Evolutionary conservation across 2,113 vertebrate species (phyloP), one percentile per base, ranked within the genome.

Genomic region (Erpornis zantholeuca): DNA sequence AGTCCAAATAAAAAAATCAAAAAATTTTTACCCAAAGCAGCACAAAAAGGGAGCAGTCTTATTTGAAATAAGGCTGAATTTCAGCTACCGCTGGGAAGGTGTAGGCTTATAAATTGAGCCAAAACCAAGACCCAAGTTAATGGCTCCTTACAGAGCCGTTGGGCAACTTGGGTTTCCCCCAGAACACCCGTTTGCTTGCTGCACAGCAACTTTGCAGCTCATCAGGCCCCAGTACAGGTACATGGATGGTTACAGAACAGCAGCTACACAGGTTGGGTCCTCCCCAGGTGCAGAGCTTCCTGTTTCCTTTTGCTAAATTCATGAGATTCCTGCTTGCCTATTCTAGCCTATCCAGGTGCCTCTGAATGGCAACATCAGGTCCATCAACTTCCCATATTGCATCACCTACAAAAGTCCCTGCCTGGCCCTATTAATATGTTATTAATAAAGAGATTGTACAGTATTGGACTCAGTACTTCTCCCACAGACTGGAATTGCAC

Each of bases 161-260:
- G 22, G 15, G 25, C 53, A 85, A 10, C 44, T 14, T 18, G 11
- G 7, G 18, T 25, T 23, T 33, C 53, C 7, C 8, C 4, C 57
- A 80, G 35, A 59, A 47, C 17, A 23, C 33, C 49, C 0, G 0
- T 53, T 8, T 10, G 0, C 63, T 40, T 69, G 19, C 79, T 81
- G 36, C 31, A 72, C 40, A 66, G 36, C 31, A 76, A 25, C 42
- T 16, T 36, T 42, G 47, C 82, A 93, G 84, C 20, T 6, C 6
- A 18, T 13, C 3, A 1, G 27, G 50, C 12, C 18, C 23, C 38
- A 68, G 59, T 6, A 59, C 5, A 44, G 45, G 16, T 24, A n/a
- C 15, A 50, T 0, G 19, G 15, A 28, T n/a, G 27, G 28, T 52
- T 45, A n/a, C 0, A n/a, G 29, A 45, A 50, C 19, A 66, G 15